These are phyloP conservation scores for Hypothenemus hampei DNA, from an alignment of 1,140 invertebrate genomes.

Conservation along the genomic window DNA sequence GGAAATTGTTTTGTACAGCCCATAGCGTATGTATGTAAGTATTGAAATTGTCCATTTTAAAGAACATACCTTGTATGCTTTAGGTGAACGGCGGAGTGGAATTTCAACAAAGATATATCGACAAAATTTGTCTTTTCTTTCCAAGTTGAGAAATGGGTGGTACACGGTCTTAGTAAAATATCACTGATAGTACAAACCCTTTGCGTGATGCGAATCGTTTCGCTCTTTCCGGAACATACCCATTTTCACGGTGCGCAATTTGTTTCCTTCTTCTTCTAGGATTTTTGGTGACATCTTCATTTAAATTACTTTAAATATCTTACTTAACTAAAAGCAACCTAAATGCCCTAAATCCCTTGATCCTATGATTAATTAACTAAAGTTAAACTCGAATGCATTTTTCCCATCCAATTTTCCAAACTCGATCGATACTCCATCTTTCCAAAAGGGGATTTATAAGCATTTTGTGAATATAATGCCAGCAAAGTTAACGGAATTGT, in stretches of 20 bases:
- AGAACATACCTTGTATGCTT: too few relatives aligned
- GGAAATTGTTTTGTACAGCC: too few relatives aligned
- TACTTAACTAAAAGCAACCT: not conserved
- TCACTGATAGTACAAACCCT: slow-evolving; percentile 13
- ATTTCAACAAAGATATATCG: slow-evolving; percentile 3
- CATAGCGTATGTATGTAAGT: too few relatives aligned
- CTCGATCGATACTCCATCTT: slow-evolving; percentile 22
- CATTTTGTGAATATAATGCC: slow-evolving; percentile 26
- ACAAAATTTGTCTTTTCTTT: slow-evolving; percentile 15
- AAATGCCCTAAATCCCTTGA: slow-evolving; percentile 2
- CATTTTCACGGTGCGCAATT: slow-evolving; percentile 13
- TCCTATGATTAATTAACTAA: not conserved
- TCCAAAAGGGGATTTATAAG: slow-evolving; percentile 25
- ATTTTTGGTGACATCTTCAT: slow-evolving; percentile 13
- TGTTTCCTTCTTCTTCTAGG: slow-evolving; percentile 6
- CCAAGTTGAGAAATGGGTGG: slow-evolving; percentile 10
- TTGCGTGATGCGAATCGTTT: slow-evolving; percentile 17
- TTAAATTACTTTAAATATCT: slow-evolving; percentile 6
- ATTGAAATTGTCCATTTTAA: too few relatives aligned
- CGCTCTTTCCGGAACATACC: slow-evolving; percentile 11
- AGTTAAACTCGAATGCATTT: not conserved
- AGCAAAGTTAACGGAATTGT: slow-evolving; percentile 23
- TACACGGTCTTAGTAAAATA: slow-evolving; percentile 11
- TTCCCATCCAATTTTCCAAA: slow-evolving; percentile 1
- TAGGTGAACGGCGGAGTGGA: not conserved